Evolutionary conservation across 2,888 invertebrate species (phyloP).

Genomic region (Carpatolechia fugitivella): DNA sequence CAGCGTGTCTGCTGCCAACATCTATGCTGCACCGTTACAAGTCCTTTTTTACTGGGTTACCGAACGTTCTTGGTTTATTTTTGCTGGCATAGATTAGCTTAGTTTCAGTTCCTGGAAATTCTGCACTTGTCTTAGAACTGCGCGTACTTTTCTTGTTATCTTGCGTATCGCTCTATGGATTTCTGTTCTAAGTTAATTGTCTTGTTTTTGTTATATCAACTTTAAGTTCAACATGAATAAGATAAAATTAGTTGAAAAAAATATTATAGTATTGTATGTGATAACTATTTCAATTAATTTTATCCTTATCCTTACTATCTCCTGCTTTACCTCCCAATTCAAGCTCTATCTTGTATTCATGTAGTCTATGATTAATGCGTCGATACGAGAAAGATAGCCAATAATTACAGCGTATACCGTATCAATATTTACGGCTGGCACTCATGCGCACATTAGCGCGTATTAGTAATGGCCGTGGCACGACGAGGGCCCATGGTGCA

Average conservation of each 20-base stretch:
- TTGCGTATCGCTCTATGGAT: no score
- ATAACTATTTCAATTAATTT: no score
- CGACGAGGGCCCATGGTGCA: constrained; percentile 5
- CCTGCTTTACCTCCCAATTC: neutral
- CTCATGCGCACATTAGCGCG: constrained; percentile 14
- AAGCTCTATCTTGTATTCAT: neutral
- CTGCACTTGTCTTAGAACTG: neutral
- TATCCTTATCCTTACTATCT: no score
- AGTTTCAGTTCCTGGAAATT: neutral
- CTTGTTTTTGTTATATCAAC: neutral
- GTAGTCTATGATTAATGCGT: neutral
- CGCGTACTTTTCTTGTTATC: neutral
- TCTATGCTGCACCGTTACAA: constrained; percentile 18
- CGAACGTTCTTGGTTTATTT: neutral
- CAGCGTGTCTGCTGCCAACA: constrained; percentile 6
- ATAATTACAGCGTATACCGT: constrained; percentile 14
- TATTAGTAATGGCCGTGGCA: constrained; percentile 17
- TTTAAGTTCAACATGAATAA: no score
- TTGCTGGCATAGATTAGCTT: neutral
- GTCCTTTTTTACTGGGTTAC: constrained; percentile 19
- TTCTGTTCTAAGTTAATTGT: neutral
- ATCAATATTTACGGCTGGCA: constrained; percentile 16
- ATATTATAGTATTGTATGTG: no score
- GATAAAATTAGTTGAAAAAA: no score
- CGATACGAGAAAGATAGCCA: constrained; percentile 4